phyloP scores from a whole-genome alignment of 2,797 vertebrate species.

The Epinephelus malabaricus region DNA sequence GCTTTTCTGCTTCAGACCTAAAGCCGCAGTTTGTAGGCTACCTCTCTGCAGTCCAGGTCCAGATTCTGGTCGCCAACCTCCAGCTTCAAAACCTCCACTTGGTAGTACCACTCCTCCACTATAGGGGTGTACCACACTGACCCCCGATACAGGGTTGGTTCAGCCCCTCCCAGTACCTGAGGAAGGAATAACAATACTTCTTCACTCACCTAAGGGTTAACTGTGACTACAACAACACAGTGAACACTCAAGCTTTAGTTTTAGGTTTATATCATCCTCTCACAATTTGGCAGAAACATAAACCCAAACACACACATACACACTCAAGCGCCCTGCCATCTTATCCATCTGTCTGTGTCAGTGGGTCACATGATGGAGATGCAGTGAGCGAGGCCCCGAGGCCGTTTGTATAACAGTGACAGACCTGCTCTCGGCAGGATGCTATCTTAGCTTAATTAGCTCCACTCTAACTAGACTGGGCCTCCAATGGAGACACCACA shows the following conservation, averaged over 20 bases:
- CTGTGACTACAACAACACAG: conserved; percentile 18
- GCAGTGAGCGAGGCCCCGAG: conserved; percentile 44
- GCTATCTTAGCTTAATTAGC: conserved; percentile 82
- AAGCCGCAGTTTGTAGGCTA: conserved; percentile 64
- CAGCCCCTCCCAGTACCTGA: conserved; percentile 94
- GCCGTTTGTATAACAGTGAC: conserved; percentile 57
- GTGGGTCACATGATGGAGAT: conserved; percentile 58
- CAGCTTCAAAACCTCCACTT: conserved; percentile 96
- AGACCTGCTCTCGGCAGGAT: conserved; percentile 77
- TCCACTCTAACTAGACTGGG: conserved; percentile 64
- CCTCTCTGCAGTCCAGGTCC: conserved; percentile 95
- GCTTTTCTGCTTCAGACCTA: neutral
- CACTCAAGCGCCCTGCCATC: conserved; percentile 44
- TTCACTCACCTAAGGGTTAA: conserved; percentile 6
- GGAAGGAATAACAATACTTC: conserved; percentile 34
- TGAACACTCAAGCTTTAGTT: neutral
- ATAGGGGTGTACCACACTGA: conserved; percentile 96
- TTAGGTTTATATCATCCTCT: conserved; percentile 21
- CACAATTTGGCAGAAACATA: conserved; percentile 24
- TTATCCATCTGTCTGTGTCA: conserved; percentile 76
- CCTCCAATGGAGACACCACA: conserved; percentile 48
- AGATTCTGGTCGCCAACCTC: conserved; percentile 94
- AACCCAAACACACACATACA: conserved; percentile 27
- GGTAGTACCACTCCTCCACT: conserved; percentile 97
- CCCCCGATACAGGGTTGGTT: conserved; percentile 90